A percentile compares a stretch with the other conserved stretches of the same genome.
Conservation (phyloP, 1,140 invertebrate species). For the Zaprionus tsacasi region DNA sequence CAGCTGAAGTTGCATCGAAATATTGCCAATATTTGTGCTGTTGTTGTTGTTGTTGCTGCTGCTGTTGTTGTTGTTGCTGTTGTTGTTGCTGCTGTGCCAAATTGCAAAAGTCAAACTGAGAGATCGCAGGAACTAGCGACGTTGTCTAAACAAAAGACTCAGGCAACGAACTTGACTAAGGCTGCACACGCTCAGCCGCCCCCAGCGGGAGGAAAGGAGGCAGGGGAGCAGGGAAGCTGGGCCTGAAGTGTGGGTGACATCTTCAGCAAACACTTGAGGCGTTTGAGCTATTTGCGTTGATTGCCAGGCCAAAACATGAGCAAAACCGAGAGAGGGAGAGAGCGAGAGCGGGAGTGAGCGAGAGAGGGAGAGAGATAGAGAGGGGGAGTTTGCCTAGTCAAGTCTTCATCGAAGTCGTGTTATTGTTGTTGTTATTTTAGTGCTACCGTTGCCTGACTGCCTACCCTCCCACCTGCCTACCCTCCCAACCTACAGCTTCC, state of each 20-base stretch:
- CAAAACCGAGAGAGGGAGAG: conserved; percentile 33
- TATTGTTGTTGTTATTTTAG: conserved; percentile 79
- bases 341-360: conserved; percentile 17
- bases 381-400: conserved; percentile 35
- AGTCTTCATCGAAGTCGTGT: conserved; percentile 64
- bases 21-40: conserved; percentile 54
- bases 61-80: conserved; percentile 6
- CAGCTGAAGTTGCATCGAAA: conserved; percentile 43
- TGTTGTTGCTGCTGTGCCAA: conserved; percentile 68
- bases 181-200: conserved; percentile 31
- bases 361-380: conserved; percentile 9
- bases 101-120: conserved; percentile 76
- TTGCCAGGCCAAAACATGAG: conserved; percentile 59
- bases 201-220: no score
- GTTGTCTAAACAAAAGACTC: conserved; percentile 81
- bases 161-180: conserved; percentile 73
- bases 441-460: conserved; percentile 66
- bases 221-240: conserved; percentile 11
- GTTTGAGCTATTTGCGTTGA: conserved; percentile 83
- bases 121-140: conserved; percentile 55
- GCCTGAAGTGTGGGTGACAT: conserved; percentile 81
- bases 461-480: neutral
- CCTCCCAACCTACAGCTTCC: neutral
- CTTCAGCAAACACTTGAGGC: conserved; percentile 81
- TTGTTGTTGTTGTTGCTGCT: conserved; percentile 48